Evolutionary conservation across 1,140 invertebrate genomes (phyloP), one percentile per base, ranked within the genome.

Genomic region (Penaeus japonicus): DNA sequence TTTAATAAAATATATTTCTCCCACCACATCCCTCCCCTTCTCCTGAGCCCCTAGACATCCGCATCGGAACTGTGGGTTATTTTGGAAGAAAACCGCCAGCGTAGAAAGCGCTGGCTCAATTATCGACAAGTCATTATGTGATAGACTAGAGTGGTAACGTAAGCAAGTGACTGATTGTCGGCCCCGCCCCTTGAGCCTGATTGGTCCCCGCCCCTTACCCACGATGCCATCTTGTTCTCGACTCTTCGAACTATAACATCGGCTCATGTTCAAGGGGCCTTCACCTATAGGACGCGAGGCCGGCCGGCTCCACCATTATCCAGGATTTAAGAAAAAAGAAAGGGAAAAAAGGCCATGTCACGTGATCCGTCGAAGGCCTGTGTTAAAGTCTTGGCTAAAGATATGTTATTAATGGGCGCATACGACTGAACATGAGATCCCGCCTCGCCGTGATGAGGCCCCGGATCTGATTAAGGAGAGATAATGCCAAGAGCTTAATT

Each of bases 181-280:
- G 81, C 87, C 87, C 87, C 87, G 87, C 87, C 87, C 65, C 87
- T 80, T 78, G 10, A 81, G 54, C 87, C 87, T 88, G 87, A 88
- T 88, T 88, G 87, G 87, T 88, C 80, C 84, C 80, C 87, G 87
- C 80, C 87, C 87, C 80, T 57, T 88, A 53, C 39, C 87, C 87
- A 88, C 87, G 87, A 88, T 88, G 87, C 87, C 87, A 88, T 88
- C 87, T 88, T 88, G 87, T 88, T 84, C 81, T 32, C 47, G 80
- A 70, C 80, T 24, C n/a, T n/a, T 4, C 35, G 20, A 70, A 22
- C 39, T 53, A 39, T 30, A 27, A 15, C 70, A 27, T n/a, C 59
- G 20, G 4, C 22, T 62, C 20, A 24, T 47, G 47, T 47, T 47
- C 47, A 15, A 47, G 47, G 15, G 47, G 47, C 47, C 47, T 47